Conservation (phyloP, 2,797 vertebrate species). For the Oophaga sylvatica region DNA sequence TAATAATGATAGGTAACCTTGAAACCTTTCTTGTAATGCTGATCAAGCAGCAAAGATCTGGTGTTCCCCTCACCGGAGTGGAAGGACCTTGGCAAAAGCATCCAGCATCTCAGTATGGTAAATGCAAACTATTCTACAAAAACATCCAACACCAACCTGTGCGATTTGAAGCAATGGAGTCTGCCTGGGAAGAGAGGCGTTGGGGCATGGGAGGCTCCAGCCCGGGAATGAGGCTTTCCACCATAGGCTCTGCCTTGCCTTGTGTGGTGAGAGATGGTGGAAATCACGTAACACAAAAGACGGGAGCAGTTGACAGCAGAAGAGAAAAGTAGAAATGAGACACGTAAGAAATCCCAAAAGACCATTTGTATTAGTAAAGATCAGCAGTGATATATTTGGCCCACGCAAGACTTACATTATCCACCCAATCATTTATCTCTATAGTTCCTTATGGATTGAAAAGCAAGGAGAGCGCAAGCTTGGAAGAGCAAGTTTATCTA, state of each 20-base stretch:
- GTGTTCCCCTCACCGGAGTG: neutral
- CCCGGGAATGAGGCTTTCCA: constrained; percentile 91
- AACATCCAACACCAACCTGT: constrained; percentile 83
- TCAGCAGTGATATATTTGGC: neutral
- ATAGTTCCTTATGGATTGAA: neutral
- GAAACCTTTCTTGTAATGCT: neutral
- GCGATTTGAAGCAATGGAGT: constrained; percentile 79
- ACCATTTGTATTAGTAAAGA: neutral
- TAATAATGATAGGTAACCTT: too few relatives aligned
- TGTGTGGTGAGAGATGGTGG: constrained; percentile 63
- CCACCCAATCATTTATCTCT: neutral
- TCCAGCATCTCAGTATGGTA: neutral
- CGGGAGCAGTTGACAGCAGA: constrained; percentile 39
- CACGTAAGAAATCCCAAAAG: neutral
- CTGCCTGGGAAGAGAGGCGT: constrained; percentile 79
- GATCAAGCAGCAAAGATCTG: neutral
- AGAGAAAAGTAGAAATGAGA: constrained; percentile 22
- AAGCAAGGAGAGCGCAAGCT: neutral
- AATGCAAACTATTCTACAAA: neutral
- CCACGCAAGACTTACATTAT: neutral
- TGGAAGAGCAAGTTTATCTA: neutral
- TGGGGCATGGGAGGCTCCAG: constrained; percentile 86
- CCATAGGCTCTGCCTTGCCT: constrained; percentile 81
- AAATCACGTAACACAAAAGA: constrained; percentile 54
- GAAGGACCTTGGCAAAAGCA: neutral